These are phyloP conservation scores for Caenorhabditis angaria DNA, from an alignment of 2,888 invertebrate genomes.

Conservation along the genomic window DNA sequence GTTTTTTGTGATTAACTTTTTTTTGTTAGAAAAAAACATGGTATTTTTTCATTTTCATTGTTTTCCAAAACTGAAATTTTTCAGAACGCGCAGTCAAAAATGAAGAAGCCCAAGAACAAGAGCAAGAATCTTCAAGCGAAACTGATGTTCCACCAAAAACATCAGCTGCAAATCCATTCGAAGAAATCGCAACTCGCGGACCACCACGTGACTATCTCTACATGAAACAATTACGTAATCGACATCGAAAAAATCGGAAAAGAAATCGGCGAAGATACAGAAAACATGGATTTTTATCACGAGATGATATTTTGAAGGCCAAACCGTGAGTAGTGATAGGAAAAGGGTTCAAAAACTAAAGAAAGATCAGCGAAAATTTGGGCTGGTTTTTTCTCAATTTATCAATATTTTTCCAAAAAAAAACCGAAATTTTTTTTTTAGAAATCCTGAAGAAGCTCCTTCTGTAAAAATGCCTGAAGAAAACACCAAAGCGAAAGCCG, in stretches of 20 bases:
- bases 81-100: background rate
- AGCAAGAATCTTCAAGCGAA: slow-evolving; percentile 10
- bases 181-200: slow-evolving; percentile 54
- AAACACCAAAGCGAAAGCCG: slow-evolving; percentile 33
- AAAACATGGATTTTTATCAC: slow-evolving; percentile 36
- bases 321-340: slow-evolving; percentile 27
- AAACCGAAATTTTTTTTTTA: background rate
- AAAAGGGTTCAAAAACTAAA: background rate
- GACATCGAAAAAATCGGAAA: slow-evolving; percentile 28
- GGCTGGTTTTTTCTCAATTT: too few species aligned
- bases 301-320: slow-evolving; percentile 40
- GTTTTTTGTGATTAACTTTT: too few species aligned
- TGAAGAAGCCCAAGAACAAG: slow-evolving; percentile 8
- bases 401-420: background rate
- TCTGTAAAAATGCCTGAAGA: slow-evolving; percentile 12
- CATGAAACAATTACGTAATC: slow-evolving; percentile 33
- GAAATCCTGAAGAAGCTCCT: slow-evolving; percentile 10
- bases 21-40: too few species aligned
- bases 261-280: slow-evolving; percentile 22
- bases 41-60: too few species aligned
- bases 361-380: background rate
- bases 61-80: background rate
- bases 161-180: slow-evolving; percentile 53
- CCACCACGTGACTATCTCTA: slow-evolving; percentile 38
- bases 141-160: background rate